Conservation (phyloP, 2,888 invertebrate species). For the Cyclophora albipunctata region DNA sequence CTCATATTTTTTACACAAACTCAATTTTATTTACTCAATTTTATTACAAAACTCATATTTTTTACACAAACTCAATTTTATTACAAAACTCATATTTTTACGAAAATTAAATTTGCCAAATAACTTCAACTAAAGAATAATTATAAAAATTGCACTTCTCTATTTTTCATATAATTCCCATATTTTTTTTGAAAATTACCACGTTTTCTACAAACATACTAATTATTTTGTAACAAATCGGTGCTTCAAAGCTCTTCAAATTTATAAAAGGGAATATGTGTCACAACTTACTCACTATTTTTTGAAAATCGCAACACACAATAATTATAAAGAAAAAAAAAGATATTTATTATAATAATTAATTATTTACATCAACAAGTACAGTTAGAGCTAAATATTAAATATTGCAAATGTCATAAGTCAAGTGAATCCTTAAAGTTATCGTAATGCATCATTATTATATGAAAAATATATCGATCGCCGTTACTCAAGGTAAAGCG, state of each 20-base stretch:
- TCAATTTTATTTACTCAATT: too few species aligned
- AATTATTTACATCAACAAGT: slow-evolving; percentile 13
- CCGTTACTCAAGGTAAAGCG: slow-evolving; percentile 9
- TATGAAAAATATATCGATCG: slow-evolving; percentile 57
- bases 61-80: too few species aligned
- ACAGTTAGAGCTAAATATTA: slow-evolving; percentile 33
- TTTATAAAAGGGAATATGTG: slow-evolving; percentile 20
- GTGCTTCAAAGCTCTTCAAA: slow-evolving; percentile 42
- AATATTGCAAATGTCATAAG: slow-evolving; percentile 66
- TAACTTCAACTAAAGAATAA: too few species aligned
- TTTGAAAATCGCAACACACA: slow-evolving; percentile 24
- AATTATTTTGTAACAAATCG: slow-evolving; percentile 14
- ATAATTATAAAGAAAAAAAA: slow-evolving; percentile 28
- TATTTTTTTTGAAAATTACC: too few species aligned
- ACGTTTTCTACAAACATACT: too few species aligned
- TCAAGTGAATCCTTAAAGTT: slow-evolving; percentile 8
- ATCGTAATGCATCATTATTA: slow-evolving; percentile 11
- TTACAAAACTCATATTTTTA: too few species aligned
- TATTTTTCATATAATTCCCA: too few species aligned
- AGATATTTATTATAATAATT: slow-evolving; percentile 37
- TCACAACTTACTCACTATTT: slow-evolving; percentile 17
- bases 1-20: too few species aligned
- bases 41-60: too few species aligned
- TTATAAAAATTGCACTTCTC: too few species aligned
- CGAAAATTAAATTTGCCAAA: too few species aligned